These are phyloP conservation scores for Laticauda laticaudata DNA, from an alignment of 2,113 vertebrate genomes.

Conservation along the genomic window DNA sequence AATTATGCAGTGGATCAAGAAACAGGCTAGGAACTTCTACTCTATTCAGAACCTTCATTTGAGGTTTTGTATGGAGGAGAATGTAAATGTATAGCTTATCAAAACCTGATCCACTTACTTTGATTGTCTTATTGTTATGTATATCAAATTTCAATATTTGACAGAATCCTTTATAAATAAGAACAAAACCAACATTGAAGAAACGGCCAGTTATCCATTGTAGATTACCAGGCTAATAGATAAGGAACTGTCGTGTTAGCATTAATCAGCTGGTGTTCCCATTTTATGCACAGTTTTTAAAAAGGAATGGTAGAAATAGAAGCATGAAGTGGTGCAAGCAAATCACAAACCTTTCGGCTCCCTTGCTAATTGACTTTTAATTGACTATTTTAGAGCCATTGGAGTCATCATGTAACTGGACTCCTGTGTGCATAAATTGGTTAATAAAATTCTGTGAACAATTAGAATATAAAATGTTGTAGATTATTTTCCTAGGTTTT, in stretches of 20 bases:
- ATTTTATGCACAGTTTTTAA: not conserved
- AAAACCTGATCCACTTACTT: not conserved
- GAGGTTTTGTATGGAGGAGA: not conserved
- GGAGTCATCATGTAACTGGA: not conserved
- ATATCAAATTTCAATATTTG: conserved; percentile 15
- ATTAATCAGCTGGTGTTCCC: not conserved
- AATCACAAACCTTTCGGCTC: not conserved
- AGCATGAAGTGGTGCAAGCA: not conserved
- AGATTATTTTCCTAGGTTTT: not conserved
- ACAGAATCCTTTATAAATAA: not conserved
- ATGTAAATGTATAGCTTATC: not conserved
- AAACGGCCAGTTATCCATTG: not conserved
- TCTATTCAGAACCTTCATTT: not conserved
- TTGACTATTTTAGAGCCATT: not conserved
- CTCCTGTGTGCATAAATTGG: not conserved
- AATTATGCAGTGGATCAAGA: not conserved
- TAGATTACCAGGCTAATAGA: not conserved
- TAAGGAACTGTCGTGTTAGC: not conserved
- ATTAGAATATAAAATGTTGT: not conserved
- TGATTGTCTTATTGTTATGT: not conserved
- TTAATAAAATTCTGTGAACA: not conserved
- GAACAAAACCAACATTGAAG: conserved; percentile 29
- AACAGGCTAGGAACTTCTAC: not conserved
- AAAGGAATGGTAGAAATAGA: not conserved
- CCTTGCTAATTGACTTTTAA: not conserved